Evolutionary conservation across 2,797 vertebrate species (phyloP), one percentile per base, ranked within the genome.

Genomic region (Danio tinwini): DNA sequence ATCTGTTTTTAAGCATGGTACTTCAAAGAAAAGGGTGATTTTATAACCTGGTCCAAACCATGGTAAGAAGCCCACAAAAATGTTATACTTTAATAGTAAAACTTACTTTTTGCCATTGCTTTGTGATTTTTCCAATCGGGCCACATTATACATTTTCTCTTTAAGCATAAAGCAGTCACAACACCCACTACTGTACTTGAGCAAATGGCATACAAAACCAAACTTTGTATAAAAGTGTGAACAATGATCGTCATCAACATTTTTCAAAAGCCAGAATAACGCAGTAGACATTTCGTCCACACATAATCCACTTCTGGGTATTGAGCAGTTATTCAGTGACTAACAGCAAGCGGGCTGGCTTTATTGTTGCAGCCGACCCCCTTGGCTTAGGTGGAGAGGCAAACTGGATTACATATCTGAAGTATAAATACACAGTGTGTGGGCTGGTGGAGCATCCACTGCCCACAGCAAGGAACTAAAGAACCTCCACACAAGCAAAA

Each of bases 351-450:
- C 47, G 39, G 70, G 59, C 39, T 71, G 80, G 50, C 59, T 76
- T 72, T 78, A 82, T 81, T 84, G 82, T 84, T 80, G 79, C 29
- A 53, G 76, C 49, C 49, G 61, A 85, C 82, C 85, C 76, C 74
- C 77, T 65, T 62, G 71, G 85, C 78, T 82, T 70, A 73, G 65
- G 77, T 74, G 63, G 67, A 71, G 70, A 78, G 71, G 65, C 74
- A 68, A 81, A 68, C 80, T 68, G 78, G 75, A 86, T 82, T 82
- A 76, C 70, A 65, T 78, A 63, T 56, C 59, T 64, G 14, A 69
- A 68, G 88, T 93, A 93, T 91, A 92, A 93, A 94, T 93, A 92
- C 88, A 88, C 73, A 87, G 83, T 78, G 90, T 88, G 93, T 92
- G 91, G 93, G 93, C 83, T 87, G 89, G 69, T 84, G 84, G 87